Conservation (phyloP, 2,888 invertebrate genomes). For the Gasteruption jaculator region DNA sequence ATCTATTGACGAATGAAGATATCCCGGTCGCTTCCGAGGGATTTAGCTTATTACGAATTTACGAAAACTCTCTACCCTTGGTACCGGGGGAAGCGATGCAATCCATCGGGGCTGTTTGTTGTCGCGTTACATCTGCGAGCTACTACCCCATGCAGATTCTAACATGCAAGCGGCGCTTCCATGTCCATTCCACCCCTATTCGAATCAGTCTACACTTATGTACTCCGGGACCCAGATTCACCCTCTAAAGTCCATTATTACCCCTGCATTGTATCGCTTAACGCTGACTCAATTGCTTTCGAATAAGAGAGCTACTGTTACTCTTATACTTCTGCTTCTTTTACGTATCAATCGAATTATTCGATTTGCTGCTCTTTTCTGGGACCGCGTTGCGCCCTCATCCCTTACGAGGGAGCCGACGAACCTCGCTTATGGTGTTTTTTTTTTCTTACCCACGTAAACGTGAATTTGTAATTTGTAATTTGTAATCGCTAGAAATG, state of each 20-base stretch:
- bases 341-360: slow-evolving; percentile 45
- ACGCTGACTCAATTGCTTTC: slow-evolving; percentile 52
- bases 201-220: slow-evolving; percentile 3
- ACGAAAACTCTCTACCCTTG: slow-evolving; percentile 29
- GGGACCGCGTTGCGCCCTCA: slow-evolving; percentile 15
- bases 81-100: slow-evolving; percentile 28
- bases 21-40: background rate
- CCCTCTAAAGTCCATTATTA: slow-evolving; percentile 51
- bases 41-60: slow-evolving; percentile 32
- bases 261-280: slow-evolving; percentile 51
- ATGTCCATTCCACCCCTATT: too few relatives aligned
- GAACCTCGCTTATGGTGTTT: too few relatives aligned
- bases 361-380: slow-evolving; percentile 50
- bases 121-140: slow-evolving; percentile 49
- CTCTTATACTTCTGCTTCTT: slow-evolving; percentile 13
- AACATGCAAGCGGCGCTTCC: slow-evolving; percentile 19
- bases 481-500: too few relatives aligned
- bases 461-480: too few relatives aligned
- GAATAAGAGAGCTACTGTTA: slow-evolving; percentile 38
- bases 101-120: slow-evolving; percentile 45
- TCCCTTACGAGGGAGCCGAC: too few relatives aligned
- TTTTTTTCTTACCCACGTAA: too few relatives aligned
- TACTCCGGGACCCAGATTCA: slow-evolving; percentile 42
- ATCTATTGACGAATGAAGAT: too few relatives aligned
- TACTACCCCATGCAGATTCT: slow-evolving; percentile 35